A percentile compares a stretch with the other conserved stretches of the same genome.
Conservation (phyloP, 2,888 invertebrate species). For the Odontomyia ornata region DNA sequence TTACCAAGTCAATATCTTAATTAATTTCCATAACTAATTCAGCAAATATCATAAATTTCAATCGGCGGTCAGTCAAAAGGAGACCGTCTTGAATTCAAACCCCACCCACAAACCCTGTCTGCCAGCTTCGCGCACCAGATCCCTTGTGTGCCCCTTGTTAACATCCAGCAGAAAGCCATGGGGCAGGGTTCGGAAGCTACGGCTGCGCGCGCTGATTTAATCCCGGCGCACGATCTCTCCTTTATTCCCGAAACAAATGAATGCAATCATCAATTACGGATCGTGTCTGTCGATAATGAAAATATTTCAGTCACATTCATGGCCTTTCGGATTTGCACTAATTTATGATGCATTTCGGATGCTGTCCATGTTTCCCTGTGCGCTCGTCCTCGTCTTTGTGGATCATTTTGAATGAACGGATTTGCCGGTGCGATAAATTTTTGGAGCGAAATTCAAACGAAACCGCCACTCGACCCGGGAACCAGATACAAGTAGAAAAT, state of each 20-base stretch:
- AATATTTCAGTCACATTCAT: slow-evolving; percentile 15
- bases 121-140: neutral
- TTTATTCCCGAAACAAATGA: slow-evolving; percentile 14
- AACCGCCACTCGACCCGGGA: neutral
- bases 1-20: slow-evolving; percentile 23
- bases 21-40: slow-evolving; percentile 33
- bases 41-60: slow-evolving; percentile 10
- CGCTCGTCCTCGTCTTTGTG: neutral
- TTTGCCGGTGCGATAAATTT: slow-evolving; percentile 24
- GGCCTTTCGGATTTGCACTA: slow-evolving; percentile 11
- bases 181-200: neutral
- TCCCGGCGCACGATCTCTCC: neutral
- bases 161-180: neutral
- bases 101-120: neutral
- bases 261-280: slow-evolving; percentile 22
- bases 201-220: neutral
- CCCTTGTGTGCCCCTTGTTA: too few species aligned
- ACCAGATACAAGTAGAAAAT: slow-evolving; percentile 16
- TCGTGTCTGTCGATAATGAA: slow-evolving; percentile 30
- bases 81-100: neutral
- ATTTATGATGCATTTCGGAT: slow-evolving; percentile 16
- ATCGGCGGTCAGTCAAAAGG: slow-evolving; percentile 13
- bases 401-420: slow-evolving; percentile 25
- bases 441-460: slow-evolving; percentile 21
- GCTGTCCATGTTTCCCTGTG: neutral